phyloP scores from a whole-genome alignment of 1,140 invertebrate species.

The Drosophila pandora region DNA sequence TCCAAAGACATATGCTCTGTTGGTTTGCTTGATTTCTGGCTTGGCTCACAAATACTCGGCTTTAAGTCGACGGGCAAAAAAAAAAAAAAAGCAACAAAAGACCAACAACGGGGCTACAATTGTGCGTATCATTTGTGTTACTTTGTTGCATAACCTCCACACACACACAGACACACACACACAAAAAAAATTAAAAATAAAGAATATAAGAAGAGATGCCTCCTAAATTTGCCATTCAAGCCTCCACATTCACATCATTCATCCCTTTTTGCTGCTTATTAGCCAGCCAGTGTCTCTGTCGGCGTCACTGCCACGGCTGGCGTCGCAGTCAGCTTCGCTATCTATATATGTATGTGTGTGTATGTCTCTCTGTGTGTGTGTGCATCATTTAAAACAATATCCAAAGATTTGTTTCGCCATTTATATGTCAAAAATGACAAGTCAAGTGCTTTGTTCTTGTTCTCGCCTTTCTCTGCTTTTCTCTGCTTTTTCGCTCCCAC shows the following conservation, averaged over 20 bases:
- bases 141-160: conserved; percentile 41
- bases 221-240: conserved; percentile 18
- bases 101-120: conserved; percentile 34
- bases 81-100: not conserved
- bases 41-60: conserved; percentile 16
- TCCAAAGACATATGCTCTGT: conserved; percentile 45
- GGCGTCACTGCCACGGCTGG: conserved; percentile 11
- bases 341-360: conserved; percentile 11
- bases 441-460: conserved; percentile 71
- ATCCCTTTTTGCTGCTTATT: conserved; percentile 56
- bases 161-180: not conserved
- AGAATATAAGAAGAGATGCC: not conserved
- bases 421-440: conserved; percentile 79
- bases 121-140: conserved; percentile 39
- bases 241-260: conserved; percentile 29
- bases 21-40: conserved; percentile 11
- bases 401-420: conserved; percentile 79
- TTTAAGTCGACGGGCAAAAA: conserved; percentile 13
- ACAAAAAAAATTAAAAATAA: not conserved
- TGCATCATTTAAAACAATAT: conserved; percentile 77
- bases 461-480: conserved; percentile 39
- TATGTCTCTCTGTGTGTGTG: conserved; percentile 40
- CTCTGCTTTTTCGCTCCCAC: not conserved
- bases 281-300: conserved; percentile 32
- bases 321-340: conserved; percentile 3